Evolutionary conservation across 30 jellyfish, hydroid and myxozoan genomes (phyloP), one percentile per base, ranked within the genome.

Genomic region (Aurelia aurita complex sp. Pacific): DNA sequence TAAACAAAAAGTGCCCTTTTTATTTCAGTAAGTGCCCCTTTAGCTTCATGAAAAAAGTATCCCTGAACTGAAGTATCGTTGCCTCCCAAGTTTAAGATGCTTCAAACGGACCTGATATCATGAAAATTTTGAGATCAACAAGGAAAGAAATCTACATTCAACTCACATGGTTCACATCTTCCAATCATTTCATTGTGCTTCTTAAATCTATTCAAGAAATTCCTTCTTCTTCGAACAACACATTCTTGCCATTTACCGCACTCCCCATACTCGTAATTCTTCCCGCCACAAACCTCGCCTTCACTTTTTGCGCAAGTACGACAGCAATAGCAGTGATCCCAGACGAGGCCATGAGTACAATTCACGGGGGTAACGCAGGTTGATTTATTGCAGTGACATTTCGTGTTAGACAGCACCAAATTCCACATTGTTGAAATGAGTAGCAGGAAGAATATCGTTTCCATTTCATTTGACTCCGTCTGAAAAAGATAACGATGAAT

Each of bases 211-310:
- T 92, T 92, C 80, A 34, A 42, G 64, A 80, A 64, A 46, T 71
- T 69, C 17, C 92, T 64, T 14, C 79, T 62, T 67, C 69, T 62
- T 73, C 98, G 81, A 13, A 85, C 98, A 55, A 92, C 77, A 57
- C 98, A 92, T 59, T 75, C 82, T 34, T 84, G 83, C 63, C 71
- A 12, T 36, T 43, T 64, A 11, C 91, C 96, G 68, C 98, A 92
- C 67, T 92, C 92, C 6, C 98, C 98, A 16, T 80, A 54, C 43
- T n/a, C 66, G 40, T 85, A 79, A 29, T 76, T 69, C 69, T 57
- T 60, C n/a, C 98, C 98, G 2, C 96, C 98, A 57, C 98, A 92
- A 17, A 69, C 60, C 83, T 92, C 91, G 4, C 98, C 98, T 71
- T 92, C 98, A 34, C 60, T 76, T 64, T 85, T 81, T 12, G 97